Base-by-base conservation (phyloP, 2,113 vertebrate species). In the Cheirogaleus medius region DNA sequence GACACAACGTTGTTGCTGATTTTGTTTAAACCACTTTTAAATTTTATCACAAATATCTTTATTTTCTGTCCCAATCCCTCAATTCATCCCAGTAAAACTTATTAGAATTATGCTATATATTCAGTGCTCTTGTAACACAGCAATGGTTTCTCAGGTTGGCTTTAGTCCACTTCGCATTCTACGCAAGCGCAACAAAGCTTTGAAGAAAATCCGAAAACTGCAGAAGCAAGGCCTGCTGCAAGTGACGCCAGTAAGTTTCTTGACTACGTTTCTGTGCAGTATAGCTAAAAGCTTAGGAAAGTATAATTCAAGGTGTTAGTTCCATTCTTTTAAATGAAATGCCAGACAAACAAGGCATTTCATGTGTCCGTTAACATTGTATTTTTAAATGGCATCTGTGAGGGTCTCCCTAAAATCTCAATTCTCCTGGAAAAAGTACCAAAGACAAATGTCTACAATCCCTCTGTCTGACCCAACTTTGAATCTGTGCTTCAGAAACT, bases 101-200 rank as follows among this genome's bases (percentile, higher is more conserved):
- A 52, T 63, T 87, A 37, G 17, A 82, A 58, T 87, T 76, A n/a
- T 54, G 11, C 39, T 64, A 23, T 52, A 4, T 27, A 37, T 34
- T 82, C 81, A n/a, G 8, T n/a, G 64, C 6, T 23, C 29, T 49
- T 42, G 8, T 97, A 94, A 97, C 87, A 90, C 12, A 93, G 49
- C 37, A 89, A 27, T 76, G 49, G 25, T 14, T 97, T 97, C 98
- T 42, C 98, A 99, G 99, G 98, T 99, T 49, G 99, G 99, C 29
- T 99, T 99, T 96, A 99, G 98, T 95, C 99, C 99, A 10, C 89
- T 99, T 97, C 99, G 99, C 97, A 97, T 99, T 82, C 97, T 99
- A 95, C 99, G 99, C 52, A 99, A 99, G 97, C 99, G 99, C 87
- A 99, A 99, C 93, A 99, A 99, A 98, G 99, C 99, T 39, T 84